A percentile compares a stretch with the other conserved stretches of the same genome.
These are phyloP conservation scores for Scotopteryx bipunctaria DNA, from an alignment of 2,888 invertebrate species.

Conservation along the genomic window DNA sequence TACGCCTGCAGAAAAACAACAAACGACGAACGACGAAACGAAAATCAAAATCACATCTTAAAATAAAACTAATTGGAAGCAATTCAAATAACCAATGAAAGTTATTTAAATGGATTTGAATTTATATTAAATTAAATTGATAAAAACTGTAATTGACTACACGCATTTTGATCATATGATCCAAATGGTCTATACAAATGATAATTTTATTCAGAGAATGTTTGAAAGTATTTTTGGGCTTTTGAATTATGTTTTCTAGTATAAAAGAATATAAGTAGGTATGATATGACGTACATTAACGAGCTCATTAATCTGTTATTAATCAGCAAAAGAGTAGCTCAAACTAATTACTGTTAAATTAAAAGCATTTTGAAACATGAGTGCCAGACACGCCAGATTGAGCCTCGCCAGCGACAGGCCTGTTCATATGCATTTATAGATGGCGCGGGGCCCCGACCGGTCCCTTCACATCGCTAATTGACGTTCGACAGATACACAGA, in stretches of 20 bases:
- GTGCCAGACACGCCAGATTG: slow-evolving; percentile 50
- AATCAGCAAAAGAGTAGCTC: slow-evolving; percentile 7
- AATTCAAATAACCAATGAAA: slow-evolving; percentile 17
- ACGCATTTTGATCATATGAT: slow-evolving; percentile 2
- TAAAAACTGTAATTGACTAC: background rate
- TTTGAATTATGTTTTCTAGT: no score
- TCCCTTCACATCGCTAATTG: slow-evolving; percentile 71
- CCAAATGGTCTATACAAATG: no score
- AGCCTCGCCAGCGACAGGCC: slow-evolving; percentile 46
- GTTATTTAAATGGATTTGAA: slow-evolving; percentile 27
- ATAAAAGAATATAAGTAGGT: background rate
- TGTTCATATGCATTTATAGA: slow-evolving; percentile 57
- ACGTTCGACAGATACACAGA: slow-evolving; percentile 61
- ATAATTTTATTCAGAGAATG: no score
- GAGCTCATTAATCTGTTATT: background rate
- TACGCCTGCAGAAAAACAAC: slow-evolving; percentile 37
- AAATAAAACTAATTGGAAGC: slow-evolving; percentile 26
- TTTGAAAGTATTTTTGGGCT: no score
- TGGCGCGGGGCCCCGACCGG: slow-evolving; percentile 64
- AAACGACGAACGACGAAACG: no score
- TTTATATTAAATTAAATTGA: no score
- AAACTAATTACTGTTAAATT: slow-evolving; percentile 39
- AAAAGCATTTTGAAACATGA: slow-evolving; percentile 47
- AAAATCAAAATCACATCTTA: slow-evolving; percentile 25
- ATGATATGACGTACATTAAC: background rate